A percentile compares a stretch with the other conserved stretches of the same genome.
phyloP scores from a whole-genome alignment of 2,797 vertebrate species.

The Rhinatrema bivittatum region DNA sequence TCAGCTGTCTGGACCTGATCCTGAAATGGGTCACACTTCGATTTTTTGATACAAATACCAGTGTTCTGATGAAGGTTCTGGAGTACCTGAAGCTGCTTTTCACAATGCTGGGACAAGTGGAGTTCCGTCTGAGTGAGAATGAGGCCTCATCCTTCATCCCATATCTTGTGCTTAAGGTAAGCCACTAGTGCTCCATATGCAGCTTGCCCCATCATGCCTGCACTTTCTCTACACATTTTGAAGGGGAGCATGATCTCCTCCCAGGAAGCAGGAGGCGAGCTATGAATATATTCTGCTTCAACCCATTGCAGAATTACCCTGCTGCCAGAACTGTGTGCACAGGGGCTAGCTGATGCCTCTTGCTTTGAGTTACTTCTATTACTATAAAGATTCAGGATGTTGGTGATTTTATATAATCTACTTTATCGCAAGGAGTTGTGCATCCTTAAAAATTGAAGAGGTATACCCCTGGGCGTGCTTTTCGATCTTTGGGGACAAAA shows the following conservation, averaged over 20 bases:
- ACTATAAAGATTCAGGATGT: too few species aligned
- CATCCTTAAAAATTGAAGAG: too few species aligned
- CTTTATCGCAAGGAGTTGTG: too few species aligned
- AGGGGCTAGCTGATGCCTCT: slow-evolving; percentile 51
- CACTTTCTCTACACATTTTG: not conserved
- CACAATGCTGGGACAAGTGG: slow-evolving; percentile 73
- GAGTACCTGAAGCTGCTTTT: slow-evolving; percentile 94
- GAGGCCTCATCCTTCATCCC: slow-evolving; percentile 92
- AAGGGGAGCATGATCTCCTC: not conserved
- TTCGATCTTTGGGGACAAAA: too few species aligned
- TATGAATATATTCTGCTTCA: slow-evolving; percentile 22
- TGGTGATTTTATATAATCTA: too few species aligned
- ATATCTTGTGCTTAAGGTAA: slow-evolving; percentile 90
- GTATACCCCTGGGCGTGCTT: too few species aligned
- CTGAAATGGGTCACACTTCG: slow-evolving; percentile 94
- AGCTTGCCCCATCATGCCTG: too few species aligned
- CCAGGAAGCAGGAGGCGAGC: slow-evolving; percentile 24
- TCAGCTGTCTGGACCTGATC: slow-evolving; percentile 87
- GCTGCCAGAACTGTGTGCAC: slow-evolving; percentile 52
- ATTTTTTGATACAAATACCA: slow-evolving; percentile 98
- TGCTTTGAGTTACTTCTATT: too few species aligned
- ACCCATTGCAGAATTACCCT: slow-evolving; percentile 19
- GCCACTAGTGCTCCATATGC: not conserved
- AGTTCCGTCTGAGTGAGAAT: slow-evolving; percentile 89
- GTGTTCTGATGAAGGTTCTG: slow-evolving; percentile 89